Conservation (phyloP, 1,140 invertebrate species). For the Anastrepha ludens region DNA sequence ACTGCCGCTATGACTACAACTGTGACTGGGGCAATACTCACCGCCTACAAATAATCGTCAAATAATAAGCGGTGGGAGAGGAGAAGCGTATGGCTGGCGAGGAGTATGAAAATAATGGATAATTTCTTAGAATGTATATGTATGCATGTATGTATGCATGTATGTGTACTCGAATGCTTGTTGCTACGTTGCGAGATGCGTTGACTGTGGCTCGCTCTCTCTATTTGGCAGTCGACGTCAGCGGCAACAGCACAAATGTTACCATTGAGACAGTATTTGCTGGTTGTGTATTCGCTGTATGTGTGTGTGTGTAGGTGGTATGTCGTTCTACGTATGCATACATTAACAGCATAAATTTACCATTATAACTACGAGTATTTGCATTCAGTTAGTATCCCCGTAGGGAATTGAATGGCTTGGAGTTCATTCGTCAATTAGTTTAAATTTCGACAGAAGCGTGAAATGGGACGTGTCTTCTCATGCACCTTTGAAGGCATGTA, state of each 20-base stretch:
- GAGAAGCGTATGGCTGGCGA: background rate
- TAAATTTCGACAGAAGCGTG: no score
- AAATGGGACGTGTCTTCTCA: no score
- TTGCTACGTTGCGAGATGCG: slow-evolving; percentile 31
- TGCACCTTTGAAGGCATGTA: no score
- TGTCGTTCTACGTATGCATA: background rate
- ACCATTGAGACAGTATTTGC: slow-evolving; percentile 12
- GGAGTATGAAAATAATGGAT: background rate
- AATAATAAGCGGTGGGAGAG: background rate
- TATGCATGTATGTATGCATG: background rate
- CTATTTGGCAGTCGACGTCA: background rate
- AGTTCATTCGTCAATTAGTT: no score
- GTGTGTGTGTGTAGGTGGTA: background rate
- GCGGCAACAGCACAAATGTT: background rate
- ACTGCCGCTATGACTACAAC: background rate
- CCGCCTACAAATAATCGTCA: background rate
- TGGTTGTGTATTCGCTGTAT: background rate
- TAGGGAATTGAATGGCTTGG: no score
- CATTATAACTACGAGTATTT: no score
- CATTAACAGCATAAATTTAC: no score
- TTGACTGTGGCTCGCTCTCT: slow-evolving; percentile 30
- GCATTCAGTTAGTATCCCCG: no score
- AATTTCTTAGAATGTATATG: background rate
- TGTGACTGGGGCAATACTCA: slow-evolving; percentile 2
- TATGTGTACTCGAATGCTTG: background rate